Base-by-base conservation (phyloP, 2,797 vertebrate genomes). In the Margarornis squamiger region DNA sequence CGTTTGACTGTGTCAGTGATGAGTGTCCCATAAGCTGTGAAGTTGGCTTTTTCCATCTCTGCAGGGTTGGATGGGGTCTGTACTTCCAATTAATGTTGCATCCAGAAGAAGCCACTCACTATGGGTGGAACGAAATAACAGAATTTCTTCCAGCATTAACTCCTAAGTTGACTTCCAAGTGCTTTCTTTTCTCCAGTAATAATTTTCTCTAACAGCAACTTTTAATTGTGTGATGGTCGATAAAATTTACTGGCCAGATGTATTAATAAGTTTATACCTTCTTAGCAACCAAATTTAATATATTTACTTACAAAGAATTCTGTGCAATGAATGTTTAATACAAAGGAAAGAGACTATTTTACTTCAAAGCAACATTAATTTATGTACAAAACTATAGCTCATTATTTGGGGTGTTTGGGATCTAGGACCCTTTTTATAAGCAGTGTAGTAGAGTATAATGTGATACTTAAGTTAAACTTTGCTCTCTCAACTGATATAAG, bases 281-380 rank as follows among this genome's bases (percentile, higher is more conserved):
- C 95, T 96, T 96, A 96, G 93, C 83, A 94, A 95, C 90, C 86
- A 96, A 96, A 97, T 96, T 95, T 97, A 97, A 97, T 97, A 97
- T 97, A 96, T 96, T 97, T 97, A 95, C 90, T 93, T 94, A 95
- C 93, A 87, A 96, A 94, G 55, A 95, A 72, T 86, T 95, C 90
- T 96, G 96, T 97, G 94, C 91, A 95, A 95, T 95, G 88, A 92
- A 93, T 91, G 93, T 96, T 97, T 95, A 95, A 92, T 95, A 95
- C 78, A 93, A 81, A 97, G 51, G 80, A 95, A 92, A 95, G 61
- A 97, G 77, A 95, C 87, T 95, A 95, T 96, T 97, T 96, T 95
- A 92, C 95, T 94, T 94, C 93, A 95, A 92, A 96, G 80, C 92
- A 93, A 95, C 84, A 88, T 95, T 95, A 97, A 96, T 94, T 87